phyloP scores from a whole-genome alignment of 2,797 vertebrate genomes.

The Strix occidentalis region DNA sequence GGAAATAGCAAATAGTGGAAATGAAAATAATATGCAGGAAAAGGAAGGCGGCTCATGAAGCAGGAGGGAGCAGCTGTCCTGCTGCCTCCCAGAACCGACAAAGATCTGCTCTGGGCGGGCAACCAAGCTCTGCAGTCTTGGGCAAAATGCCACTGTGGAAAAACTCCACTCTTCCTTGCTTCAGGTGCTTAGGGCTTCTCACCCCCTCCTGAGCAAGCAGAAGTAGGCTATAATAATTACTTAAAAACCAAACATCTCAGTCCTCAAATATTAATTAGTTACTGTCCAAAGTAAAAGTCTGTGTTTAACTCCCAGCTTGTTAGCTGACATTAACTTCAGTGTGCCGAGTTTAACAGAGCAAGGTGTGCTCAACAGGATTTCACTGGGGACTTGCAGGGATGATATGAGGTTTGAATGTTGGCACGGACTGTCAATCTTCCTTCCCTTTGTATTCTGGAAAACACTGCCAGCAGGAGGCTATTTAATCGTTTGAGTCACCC shows the following conservation, averaged over 20 bases:
- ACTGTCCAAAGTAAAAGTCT: background rate
- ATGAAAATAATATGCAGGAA: background rate
- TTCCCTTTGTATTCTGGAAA: background rate
- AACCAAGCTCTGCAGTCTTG: background rate
- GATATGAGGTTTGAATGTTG: background rate
- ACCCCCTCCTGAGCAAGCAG: background rate
- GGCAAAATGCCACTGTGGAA: background rate
- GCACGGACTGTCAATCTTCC: background rate
- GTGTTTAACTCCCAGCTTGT: background rate
- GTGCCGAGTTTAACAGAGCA: fast-evolving
- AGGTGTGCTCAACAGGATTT: background rate
- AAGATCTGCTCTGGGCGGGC: background rate
- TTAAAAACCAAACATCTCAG: background rate
- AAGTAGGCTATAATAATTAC: background rate
- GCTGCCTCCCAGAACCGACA: background rate
- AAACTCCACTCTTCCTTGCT: background rate
- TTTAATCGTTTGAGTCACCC: background rate
- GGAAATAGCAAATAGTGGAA: background rate
- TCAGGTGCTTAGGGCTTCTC: background rate
- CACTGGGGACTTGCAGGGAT: background rate
- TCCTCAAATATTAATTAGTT: background rate
- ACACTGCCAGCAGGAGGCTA: fast-evolving
- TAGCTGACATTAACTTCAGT: background rate
- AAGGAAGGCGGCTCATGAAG: background rate
- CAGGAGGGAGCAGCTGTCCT: background rate